A percentile compares a stretch with the other conserved stretches of the same genome.
These are phyloP conservation scores for Phania funesta DNA, from an alignment of 2,888 invertebrate species.

Conservation along the genomic window DNA sequence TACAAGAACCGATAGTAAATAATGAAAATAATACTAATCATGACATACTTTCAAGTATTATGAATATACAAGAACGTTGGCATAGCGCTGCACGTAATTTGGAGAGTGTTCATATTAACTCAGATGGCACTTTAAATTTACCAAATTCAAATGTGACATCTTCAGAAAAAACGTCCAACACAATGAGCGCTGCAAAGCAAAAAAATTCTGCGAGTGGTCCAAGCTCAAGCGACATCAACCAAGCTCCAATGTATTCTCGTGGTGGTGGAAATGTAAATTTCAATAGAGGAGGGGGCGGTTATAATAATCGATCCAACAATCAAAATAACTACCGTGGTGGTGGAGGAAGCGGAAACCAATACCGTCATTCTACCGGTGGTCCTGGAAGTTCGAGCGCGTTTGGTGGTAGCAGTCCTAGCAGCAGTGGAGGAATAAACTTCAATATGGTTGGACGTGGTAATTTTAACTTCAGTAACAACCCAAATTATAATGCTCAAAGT, in stretches of 20 bases:
- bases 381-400: constrained; percentile 35
- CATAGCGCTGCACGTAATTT: constrained; percentile 84
- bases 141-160: constrained; percentile 49
- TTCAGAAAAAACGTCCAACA: neutral
- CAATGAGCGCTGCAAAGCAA: neutral
- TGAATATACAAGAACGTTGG: constrained; percentile 86
- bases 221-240: constrained; percentile 69
- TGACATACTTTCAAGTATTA: constrained; percentile 86
- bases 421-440: constrained; percentile 49
- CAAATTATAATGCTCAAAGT: constrained; percentile 66
- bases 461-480: constrained; percentile 71
- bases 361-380: constrained; percentile 71
- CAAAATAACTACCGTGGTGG: constrained; percentile 72
- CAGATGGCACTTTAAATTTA: constrained; percentile 84
- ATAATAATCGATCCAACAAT: constrained; percentile 75
- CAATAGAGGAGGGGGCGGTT: constrained; percentile 75
- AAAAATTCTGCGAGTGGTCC: constrained; percentile 25
- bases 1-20: constrained; percentile 34
- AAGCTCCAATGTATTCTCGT: constrained; percentile 85
- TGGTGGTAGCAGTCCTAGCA: constrained; percentile 45
- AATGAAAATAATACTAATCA: constrained; percentile 51
- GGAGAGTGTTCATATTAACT: constrained; percentile 80
- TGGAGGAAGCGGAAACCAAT: constrained; percentile 70
- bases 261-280: constrained; percentile 79
- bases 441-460: constrained; percentile 72